Percentiles rank a stretch among this genome's conserved stretches.
phyloP scores from a whole-genome alignment of 2,113 vertebrate genomes.

The Trichechus manatus region DNA sequence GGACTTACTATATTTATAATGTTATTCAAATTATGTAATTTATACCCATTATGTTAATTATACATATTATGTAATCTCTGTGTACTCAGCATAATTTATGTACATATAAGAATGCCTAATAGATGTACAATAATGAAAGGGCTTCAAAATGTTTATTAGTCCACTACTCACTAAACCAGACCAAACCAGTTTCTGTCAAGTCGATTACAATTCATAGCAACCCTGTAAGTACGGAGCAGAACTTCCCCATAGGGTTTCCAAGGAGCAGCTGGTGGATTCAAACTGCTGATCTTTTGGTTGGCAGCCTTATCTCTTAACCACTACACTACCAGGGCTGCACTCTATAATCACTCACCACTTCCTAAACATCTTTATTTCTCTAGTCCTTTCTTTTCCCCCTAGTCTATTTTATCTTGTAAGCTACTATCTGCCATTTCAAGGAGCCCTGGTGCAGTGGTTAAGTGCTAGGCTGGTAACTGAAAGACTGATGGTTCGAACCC shows the following conservation, averaged over 20 bases:
- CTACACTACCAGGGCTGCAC: not conserved
- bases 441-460: no score
- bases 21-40: not conserved
- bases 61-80: not conserved
- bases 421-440: not conserved
- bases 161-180: not conserved
- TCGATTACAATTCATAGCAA: no score
- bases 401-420: not conserved
- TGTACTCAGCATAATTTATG: not conserved
- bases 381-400: not conserved
- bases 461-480: not conserved
- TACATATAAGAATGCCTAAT: not conserved
- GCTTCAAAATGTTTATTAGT: not conserved
- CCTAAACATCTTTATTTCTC: not conserved
- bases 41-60: slow-evolving; percentile 13
- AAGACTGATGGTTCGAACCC: not conserved
- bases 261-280: no score
- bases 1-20: not conserved
- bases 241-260: no score
- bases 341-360: not conserved
- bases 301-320: no score
- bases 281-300: no score
- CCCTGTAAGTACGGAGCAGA: no score
- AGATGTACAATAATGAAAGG: not conserved
- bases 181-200: no score